Evolutionary conservation across 1,140 invertebrate species (phyloP).

Genomic region (Gonioctena quinquepunctata): DNA sequence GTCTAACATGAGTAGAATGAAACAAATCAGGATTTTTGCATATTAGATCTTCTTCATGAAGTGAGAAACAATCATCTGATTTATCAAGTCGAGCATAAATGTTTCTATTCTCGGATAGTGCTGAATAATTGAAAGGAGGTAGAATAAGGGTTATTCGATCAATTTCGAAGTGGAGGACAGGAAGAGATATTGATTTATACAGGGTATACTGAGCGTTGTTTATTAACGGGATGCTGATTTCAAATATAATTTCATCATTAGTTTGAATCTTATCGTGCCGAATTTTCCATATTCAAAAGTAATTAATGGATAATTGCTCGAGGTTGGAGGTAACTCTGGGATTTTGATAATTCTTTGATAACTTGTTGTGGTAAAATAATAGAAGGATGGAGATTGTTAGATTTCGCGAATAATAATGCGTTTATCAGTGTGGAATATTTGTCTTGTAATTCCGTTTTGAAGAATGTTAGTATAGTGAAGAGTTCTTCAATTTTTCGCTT

Average conservation of each 20-base stretch:
- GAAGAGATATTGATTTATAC: background rate
- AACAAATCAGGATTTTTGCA: background rate
- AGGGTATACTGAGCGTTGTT: background rate
- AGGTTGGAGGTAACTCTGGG: background rate
- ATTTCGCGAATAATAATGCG: constrained; percentile 25
- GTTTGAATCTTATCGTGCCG: background rate
- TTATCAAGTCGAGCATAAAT: background rate
- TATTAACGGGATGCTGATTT: background rate
- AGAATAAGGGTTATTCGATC: background rate
- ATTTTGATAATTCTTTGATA: background rate
- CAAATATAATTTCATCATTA: background rate
- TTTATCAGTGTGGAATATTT: constrained; percentile 18
- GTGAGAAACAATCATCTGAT: background rate
- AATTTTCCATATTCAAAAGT: background rate
- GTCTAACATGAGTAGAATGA: background rate
- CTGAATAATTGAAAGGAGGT: background rate
- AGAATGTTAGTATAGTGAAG: constrained; percentile 20
- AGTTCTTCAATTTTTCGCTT: constrained; percentile 20
- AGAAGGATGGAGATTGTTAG: constrained; percentile 23
- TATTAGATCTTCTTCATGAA: background rate
- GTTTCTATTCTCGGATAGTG: background rate
- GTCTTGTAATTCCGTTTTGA: constrained; percentile 12
- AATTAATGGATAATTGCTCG: background rate
- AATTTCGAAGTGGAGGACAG: background rate
- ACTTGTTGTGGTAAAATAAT: constrained; percentile 1